Percentiles rank a stretch among this genome's conserved stretches.
Evolutionary conservation across 1,140 invertebrate species (phyloP).

Genomic region (Stenopsyche tienmushanensis): DNA sequence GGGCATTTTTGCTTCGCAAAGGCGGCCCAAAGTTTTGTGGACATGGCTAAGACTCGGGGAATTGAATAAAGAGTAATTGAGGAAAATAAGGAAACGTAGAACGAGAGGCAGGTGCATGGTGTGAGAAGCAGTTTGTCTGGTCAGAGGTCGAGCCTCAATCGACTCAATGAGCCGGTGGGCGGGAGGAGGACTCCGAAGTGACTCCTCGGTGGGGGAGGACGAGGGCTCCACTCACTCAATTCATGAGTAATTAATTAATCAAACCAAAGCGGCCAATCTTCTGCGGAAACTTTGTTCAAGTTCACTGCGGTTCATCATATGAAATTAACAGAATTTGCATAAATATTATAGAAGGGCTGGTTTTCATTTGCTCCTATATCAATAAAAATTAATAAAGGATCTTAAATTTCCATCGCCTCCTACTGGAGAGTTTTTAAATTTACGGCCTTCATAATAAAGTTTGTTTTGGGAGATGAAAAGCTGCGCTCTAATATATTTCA

Average conservation of each 20-base stretch:
- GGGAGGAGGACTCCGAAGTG: slow-evolving; percentile 1
- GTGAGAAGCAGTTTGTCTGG: not conserved
- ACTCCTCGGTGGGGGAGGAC: not conserved
- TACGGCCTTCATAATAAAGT: no score
- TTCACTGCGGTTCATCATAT: slow-evolving; percentile 9
- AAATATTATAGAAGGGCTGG: not conserved
- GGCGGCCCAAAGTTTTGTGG: not conserved
- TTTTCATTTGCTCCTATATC: not conserved
- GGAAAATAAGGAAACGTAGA: not conserved
- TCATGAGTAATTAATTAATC: slow-evolving; percentile 24
- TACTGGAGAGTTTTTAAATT: no score
- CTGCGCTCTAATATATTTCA: no score
- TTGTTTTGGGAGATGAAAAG: no score
- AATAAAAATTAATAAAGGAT: no score
- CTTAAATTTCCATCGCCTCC: no score
- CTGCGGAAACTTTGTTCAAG: slow-evolving; percentile 8
- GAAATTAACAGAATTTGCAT: slow-evolving; percentile 23
- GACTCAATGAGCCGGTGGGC: slow-evolving; percentile 4
- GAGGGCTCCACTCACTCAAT: slow-evolving; percentile 3
- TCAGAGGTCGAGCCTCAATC: slow-evolving; percentile 8
- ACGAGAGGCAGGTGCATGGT: not conserved
- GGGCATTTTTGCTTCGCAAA: not conserved
- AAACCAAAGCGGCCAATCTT: slow-evolving; percentile 23
- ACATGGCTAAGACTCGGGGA: not conserved
- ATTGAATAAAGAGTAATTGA: slow-evolving; percentile 2